These are phyloP conservation scores for Phyto melanocephala DNA, from an alignment of 2,888 invertebrate species.

Conservation along the genomic window DNA sequence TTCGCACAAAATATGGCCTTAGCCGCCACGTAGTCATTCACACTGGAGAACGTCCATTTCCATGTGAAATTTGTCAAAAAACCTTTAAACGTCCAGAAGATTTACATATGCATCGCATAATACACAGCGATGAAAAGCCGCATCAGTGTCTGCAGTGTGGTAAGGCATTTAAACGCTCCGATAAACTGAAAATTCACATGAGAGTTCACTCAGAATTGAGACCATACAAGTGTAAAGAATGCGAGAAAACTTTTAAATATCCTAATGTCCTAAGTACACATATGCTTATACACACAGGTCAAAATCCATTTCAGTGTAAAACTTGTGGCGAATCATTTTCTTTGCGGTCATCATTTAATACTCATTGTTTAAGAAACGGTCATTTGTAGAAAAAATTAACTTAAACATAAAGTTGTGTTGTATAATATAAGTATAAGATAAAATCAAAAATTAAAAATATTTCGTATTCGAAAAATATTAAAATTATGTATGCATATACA, in stretches of 20 bases:
- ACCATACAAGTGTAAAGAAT: constrained; percentile 81
- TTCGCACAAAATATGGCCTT: constrained; percentile 47
- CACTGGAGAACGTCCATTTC: constrained; percentile 80
- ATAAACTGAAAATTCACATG: constrained; percentile 70
- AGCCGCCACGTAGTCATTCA: constrained; percentile 78
- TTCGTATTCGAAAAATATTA: no score
- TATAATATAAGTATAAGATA: no score
- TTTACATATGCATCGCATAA: constrained; percentile 83
- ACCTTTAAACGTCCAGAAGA: constrained; percentile 83
- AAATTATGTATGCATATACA: no score
- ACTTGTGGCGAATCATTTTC: constrained; percentile 61
- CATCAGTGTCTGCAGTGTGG: constrained; percentile 69
- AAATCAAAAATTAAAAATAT: no score
- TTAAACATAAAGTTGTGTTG: no score
- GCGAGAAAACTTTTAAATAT: constrained; percentile 83
- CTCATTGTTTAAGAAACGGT: constrained; percentile 59
- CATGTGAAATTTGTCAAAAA: constrained; percentile 73
- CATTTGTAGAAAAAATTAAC: constrained; percentile 51
- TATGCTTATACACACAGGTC: constrained; percentile 80
- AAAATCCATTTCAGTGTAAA: constrained; percentile 59
- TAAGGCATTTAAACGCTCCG: constrained; percentile 71
- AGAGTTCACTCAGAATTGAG: constrained; percentile 69
- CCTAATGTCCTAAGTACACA: constrained; percentile 84
- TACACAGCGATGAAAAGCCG: constrained; percentile 74
- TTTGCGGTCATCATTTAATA: constrained; percentile 54